Conservation (phyloP, 2,888 invertebrate species). For the Crocallis elinguaria region DNA sequence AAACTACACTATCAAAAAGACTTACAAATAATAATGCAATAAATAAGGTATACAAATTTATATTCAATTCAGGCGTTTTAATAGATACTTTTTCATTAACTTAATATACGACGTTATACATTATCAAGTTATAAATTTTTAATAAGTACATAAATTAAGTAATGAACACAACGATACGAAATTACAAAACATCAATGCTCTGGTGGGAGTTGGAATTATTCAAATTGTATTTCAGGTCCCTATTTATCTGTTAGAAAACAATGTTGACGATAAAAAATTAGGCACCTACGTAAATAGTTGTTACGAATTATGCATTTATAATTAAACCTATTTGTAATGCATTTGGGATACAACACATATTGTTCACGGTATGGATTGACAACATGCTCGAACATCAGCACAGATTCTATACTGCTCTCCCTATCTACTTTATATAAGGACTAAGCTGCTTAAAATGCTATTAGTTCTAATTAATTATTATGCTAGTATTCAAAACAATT, state of each 20-base stretch:
- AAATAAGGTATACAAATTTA: slow-evolving; percentile 14
- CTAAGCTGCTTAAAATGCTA: slow-evolving; percentile 1
- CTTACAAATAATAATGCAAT: slow-evolving; percentile 22
- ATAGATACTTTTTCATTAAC: not conserved
- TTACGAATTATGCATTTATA: not conserved
- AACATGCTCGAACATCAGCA: not conserved
- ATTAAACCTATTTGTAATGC: not conserved
- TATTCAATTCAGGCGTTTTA: not conserved
- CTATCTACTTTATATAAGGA: slow-evolving; percentile 6
- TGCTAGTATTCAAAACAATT: no score
- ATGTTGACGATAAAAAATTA: not conserved
- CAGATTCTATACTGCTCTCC: not conserved
- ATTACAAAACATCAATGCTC: not conserved
- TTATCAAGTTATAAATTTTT: not conserved
- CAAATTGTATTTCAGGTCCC: slow-evolving; percentile 63
- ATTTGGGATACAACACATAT: not conserved
- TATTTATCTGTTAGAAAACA: slow-evolving; percentile 15
- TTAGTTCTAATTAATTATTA: not conserved
- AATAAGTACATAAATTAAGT: not conserved
- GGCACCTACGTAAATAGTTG: not conserved
- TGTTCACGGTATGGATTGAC: not conserved
- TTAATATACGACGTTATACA: no score
- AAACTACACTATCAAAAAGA: slow-evolving; percentile 24
- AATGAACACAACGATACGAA: slow-evolving; percentile 16
- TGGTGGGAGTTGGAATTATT: slow-evolving; percentile 63